Conservation (phyloP, 2,113 vertebrate genomes). For the Triplophysa rosa region DNA sequence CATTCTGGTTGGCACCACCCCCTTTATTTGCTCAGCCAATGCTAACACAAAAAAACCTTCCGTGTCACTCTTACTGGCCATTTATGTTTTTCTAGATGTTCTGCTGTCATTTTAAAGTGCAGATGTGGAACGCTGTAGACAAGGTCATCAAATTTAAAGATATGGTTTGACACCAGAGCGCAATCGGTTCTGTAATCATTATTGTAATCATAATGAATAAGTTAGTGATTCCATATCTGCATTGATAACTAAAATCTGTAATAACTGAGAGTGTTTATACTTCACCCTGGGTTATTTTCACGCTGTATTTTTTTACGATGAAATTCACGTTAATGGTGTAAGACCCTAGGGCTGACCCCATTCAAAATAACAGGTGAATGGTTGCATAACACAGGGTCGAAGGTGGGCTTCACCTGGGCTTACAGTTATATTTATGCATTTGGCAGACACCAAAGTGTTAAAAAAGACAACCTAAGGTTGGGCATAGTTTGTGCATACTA, state of each 20-base stretch:
- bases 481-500: no score
- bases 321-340: not conserved
- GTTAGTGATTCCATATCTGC: not conserved
- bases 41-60: constrained; percentile 33
- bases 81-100: constrained; percentile 2
- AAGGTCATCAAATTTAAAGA: no score
- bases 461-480: no score
- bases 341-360: no score
- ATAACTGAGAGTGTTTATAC: not conserved
- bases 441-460: no score
- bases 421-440: no score
- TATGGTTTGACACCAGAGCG: not conserved
- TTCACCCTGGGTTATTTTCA: constrained; percentile 10
- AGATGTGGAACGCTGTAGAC: constrained; percentile 3
- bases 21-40: constrained; percentile 39
- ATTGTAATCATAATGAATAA: not conserved
- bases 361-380: no score
- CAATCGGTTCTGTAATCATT: not conserved
- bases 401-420: no score
- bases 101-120: not conserved
- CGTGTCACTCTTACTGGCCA: not conserved
- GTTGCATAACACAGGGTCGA: no score
- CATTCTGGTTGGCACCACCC: constrained; percentile 82
- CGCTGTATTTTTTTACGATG: not conserved
- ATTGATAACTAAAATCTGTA: not conserved